These are phyloP conservation scores for Xanthostigma xanthostigma DNA, from an alignment of 2,888 invertebrate genomes.

Conservation along the genomic window DNA sequence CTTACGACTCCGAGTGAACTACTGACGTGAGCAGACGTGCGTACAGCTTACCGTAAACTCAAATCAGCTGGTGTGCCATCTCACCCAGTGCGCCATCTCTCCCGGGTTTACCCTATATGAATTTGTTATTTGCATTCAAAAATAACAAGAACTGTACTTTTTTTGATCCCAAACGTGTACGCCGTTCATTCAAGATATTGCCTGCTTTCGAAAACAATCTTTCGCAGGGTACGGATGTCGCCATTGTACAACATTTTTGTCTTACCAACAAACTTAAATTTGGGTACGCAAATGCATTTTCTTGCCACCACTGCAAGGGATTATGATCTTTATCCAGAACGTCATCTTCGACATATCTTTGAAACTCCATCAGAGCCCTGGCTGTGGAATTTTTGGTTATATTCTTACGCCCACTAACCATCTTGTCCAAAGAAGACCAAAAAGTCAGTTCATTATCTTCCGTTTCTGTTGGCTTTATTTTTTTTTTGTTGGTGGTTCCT, in stretches of 20 bases:
- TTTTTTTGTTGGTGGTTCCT: too few species aligned
- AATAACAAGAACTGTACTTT: conserved; percentile 1
- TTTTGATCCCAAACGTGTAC: neutral
- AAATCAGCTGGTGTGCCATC: too few species aligned
- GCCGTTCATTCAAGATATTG: neutral
- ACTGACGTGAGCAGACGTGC: too few species aligned
- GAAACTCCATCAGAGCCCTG: conserved; percentile 8
- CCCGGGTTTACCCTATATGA: too few species aligned
- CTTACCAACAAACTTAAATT: conserved; percentile 6
- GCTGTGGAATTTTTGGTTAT: conserved; percentile 1
- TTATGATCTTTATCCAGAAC: conserved; percentile 7
- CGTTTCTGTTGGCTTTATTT: neutral
- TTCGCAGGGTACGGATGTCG: conserved; percentile 3
- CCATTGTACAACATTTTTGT: conserved; percentile 6
- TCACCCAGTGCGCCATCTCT: too few species aligned
- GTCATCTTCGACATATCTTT: conserved; percentile 10
- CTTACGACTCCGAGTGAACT: too few species aligned
- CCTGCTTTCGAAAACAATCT: conserved; percentile 3
- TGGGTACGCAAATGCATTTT: conserved; percentile 5
- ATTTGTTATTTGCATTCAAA: neutral
- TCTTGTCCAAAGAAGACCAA: conserved; percentile 6
- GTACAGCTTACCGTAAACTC: too few species aligned
- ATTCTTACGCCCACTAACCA: conserved; percentile 4
- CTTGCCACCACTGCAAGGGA: conserved; percentile 9
- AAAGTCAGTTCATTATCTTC: conserved; percentile 1